phyloP scores from a whole-genome alignment of 1,140 invertebrate species.

The Artemia franciscana region DNA sequence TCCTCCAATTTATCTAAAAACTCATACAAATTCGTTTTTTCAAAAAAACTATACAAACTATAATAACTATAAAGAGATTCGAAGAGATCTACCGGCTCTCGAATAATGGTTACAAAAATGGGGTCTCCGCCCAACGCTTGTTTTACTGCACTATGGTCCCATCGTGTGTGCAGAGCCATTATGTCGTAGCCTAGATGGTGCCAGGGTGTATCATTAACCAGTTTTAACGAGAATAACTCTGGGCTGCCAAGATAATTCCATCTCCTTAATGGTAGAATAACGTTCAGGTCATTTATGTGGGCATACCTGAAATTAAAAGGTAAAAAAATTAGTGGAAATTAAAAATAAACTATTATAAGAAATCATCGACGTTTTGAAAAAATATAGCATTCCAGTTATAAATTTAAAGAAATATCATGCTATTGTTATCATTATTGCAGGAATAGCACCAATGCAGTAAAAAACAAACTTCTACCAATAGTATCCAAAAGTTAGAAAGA shows the following conservation, averaged over 20 bases:
- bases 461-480: no score
- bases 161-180: slow-evolving; percentile 17
- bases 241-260: not conserved
- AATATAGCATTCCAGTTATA: no score
- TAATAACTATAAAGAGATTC: slow-evolving; percentile 19
- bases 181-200: slow-evolving; percentile 11
- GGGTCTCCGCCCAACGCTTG: slow-evolving; percentile 18
- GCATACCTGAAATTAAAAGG: not conserved
- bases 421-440: no score
- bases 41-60: slow-evolving; percentile 10
- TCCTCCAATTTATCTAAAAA: not conserved
- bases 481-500: no score
- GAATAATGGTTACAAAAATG: slow-evolving; percentile 19
- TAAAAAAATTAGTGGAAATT: no score
- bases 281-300: not conserved
- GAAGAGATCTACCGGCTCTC: slow-evolving; percentile 21
- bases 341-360: no score
- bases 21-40: not conserved
- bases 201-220: slow-evolving; percentile 1
- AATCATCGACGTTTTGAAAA: no score
- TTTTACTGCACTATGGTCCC: slow-evolving; percentile 13
- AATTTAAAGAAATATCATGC: no score
- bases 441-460: no score
- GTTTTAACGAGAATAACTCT: not conserved
- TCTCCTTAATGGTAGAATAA: not conserved